Evolutionary conservation across 1,140 invertebrate genomes (phyloP), one percentile per base, ranked within the genome.

Genomic region (Trichonephila clavipes): DNA sequence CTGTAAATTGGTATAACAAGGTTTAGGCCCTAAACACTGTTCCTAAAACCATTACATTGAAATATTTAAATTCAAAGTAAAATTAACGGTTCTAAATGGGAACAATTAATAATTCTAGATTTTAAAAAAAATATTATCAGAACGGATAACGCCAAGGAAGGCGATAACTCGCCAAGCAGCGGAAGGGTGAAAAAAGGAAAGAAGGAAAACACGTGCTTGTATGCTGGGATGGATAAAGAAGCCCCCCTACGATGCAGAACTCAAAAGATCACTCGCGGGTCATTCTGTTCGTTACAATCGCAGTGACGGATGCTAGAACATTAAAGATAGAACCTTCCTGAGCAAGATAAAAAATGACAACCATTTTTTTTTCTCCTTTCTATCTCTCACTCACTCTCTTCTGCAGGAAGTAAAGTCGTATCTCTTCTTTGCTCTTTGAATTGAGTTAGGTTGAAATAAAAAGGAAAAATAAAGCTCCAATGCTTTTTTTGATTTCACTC

Each of bases 331-430:
- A 77, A 77, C 72, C 72, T 40, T 77, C 14, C 18, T 8, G 69
- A 77, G 14, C 24, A 28, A 28, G 28, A 77, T 77, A 77, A 34
- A 40, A 77, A 77, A 77, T 77, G 72, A 77, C 72, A 77, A 77
- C 72, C 24, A 16, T 34, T 24, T 34, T 28, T 28, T 24, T 16
- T 8, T 14, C 24, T 66, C n/a, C 69, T n/a, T 18, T 24, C 10
- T 14, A 8, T 24, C 66, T 28, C 28, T 28, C 24, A 12, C 14
- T 12, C 69, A 28, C 28, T 28, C 16, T 28, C 28, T 69, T 14
- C 66, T n/a, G 66, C 10, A 14, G 66, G 21, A 69, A 24, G n/a
- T 21, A 28, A 69, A 69, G 66, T n/a, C 12, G 24, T 69, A 77
- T 3, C 14, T 12, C 16, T 28, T 18, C 72, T 77, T 77, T 16